These are phyloP conservation scores for Odontophorus gujanensis DNA, from an alignment of 2,113 vertebrate genomes.

Conservation along the genomic window DNA sequence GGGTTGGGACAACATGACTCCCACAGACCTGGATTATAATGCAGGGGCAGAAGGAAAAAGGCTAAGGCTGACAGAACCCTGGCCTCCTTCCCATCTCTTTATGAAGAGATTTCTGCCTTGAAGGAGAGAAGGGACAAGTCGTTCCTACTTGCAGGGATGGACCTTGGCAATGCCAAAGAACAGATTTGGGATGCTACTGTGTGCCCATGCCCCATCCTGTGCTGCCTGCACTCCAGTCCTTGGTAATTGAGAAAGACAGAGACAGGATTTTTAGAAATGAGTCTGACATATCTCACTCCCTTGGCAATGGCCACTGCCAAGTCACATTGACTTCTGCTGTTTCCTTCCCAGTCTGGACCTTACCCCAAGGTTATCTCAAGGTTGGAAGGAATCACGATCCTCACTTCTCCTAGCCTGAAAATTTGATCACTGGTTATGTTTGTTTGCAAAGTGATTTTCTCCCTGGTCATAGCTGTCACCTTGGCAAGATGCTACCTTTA, in stretches of 20 bases:
- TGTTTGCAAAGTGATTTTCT: not conserved
- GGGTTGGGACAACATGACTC: not conserved
- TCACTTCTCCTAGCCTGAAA: not conserved
- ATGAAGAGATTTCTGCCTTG: not conserved
- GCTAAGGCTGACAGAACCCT: not conserved
- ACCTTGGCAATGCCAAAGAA: constrained; percentile 24
- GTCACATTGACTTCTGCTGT: constrained; percentile 7
- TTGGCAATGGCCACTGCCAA: not conserved
- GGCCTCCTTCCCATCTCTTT: not conserved
- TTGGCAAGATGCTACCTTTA: not conserved
- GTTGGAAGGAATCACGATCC: not conserved
- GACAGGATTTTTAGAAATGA: constrained; percentile 35
- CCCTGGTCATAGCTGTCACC: not conserved
- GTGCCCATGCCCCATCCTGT: not conserved
- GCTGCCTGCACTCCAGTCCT: not conserved
- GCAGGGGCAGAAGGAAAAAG: not conserved
- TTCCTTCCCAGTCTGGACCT: not conserved
- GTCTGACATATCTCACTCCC: constrained; percentile 46
- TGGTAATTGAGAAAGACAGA: constrained; percentile 46
- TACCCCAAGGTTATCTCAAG: constrained; percentile 43
- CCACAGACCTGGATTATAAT: not conserved
- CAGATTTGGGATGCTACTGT: not conserved
- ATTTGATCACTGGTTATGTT: not conserved
- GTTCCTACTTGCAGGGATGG: not conserved
- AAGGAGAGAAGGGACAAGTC: not conserved